A percentile compares a stretch with the other conserved stretches of the same genome.
phyloP scores from a whole-genome alignment of 2,113 vertebrate genomes.

The Grammomys dolichurus region DNA sequence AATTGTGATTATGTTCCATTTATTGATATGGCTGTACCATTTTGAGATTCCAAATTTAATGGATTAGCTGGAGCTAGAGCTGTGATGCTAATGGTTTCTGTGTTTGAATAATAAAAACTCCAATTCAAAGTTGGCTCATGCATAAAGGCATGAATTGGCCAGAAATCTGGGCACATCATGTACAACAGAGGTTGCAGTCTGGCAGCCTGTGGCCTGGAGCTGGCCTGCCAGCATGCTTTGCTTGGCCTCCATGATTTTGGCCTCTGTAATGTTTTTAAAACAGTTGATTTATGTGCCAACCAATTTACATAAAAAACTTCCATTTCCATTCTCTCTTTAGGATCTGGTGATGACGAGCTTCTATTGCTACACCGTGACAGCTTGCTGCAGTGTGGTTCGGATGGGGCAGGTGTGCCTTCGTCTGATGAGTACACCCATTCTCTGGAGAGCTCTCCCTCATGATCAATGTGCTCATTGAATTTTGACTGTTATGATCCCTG shows the following conservation, averaged over 20 bases:
- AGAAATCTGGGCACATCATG: not conserved
- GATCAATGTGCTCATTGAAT: not conserved
- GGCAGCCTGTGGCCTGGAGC: not conserved
- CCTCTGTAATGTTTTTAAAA: conserved; percentile 59
- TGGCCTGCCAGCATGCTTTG: not conserved
- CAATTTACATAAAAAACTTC: conserved; percentile 30
- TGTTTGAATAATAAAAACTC: conserved; percentile 56
- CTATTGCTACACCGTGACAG: not conserved
- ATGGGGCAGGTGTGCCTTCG: not conserved
- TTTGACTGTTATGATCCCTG: conserved; percentile 42
- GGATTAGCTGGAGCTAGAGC: not conserved
- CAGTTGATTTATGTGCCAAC: conserved; percentile 46
- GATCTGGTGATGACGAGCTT: not conserved
- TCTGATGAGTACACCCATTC: not conserved
- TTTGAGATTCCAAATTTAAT: conserved; percentile 57
- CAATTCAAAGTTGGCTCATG: conserved; percentile 57
- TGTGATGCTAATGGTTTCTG: conserved; percentile 65
- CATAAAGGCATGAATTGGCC: conserved; percentile 40
- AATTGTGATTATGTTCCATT: conserved; percentile 33
- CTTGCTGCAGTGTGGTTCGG: conserved; percentile 17
- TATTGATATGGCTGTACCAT: conserved; percentile 4
- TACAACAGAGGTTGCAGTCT: conserved; percentile 32
- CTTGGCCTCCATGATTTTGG: conserved; percentile 44
- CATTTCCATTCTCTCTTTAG: conserved; percentile 22
- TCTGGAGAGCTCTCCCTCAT: not conserved